Evolutionary conservation across 1,140 invertebrate genomes (phyloP), one percentile per base, ranked within the genome.

Genomic region (Cryptotermes secundus): DNA sequence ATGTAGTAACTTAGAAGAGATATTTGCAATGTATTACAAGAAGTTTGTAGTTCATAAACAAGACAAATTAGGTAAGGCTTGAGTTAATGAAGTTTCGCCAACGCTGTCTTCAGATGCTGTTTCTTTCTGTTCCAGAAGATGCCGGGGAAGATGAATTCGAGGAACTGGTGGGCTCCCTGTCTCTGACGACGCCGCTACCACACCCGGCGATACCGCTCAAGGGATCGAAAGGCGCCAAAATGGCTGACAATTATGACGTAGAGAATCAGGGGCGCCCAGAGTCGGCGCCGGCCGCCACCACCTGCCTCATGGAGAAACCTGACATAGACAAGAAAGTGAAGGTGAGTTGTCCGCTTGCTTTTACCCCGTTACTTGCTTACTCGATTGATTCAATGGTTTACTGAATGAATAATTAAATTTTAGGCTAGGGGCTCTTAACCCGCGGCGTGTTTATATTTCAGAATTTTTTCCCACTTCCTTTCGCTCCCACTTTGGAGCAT

Each of bases 271-370:
- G 81, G 19, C 81, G 81, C 3, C 53, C 81, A 9, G 86, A 88
- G 82, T 86, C 87, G 85, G 82, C 88, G 83, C 84, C 87, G 86
- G 49, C 82, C 82, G 83, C 87, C 84, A 79, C 86, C 83, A 34
- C 85, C 81, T 42, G 86, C 84, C 84, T 86, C 83, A 84, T 85
- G 38, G 90, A 92, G 84, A 91, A 91, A 86, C 91, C 91, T 53
- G 89, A 90, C 85, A 88, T 90, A 84, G 90, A 92, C 87, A 92
- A 92, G 84, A 92, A 92, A 89, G 91, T 92, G 49, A 92, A 92
- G 88, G 92, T 92, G 86, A 88, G 89, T 86, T n/a, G n/a, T n/a
- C 19, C 42, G 31, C n/a, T n/a, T n/a, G n/a, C n/a, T n/a, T n/a
- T n/a, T n/a, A n/a, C n/a, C n/a, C n/a, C n/a, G n/a, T n/a, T n/a